These are phyloP conservation scores for Campoletis raptor DNA, from an alignment of 2,888 invertebrate species.

Conservation along the genomic window DNA sequence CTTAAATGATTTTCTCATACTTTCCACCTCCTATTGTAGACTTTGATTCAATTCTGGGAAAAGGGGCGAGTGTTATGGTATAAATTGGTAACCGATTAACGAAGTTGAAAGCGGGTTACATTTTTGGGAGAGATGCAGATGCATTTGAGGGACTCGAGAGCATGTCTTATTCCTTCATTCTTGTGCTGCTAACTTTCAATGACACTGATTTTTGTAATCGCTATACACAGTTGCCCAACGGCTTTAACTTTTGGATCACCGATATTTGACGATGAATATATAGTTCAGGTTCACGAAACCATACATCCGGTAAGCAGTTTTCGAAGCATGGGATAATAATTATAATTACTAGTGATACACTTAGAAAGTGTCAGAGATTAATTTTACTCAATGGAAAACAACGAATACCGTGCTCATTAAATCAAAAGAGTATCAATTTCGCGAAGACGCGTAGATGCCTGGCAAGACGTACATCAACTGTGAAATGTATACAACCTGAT, in stretches of 20 bases:
- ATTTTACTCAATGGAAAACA: slow-evolving; percentile 54
- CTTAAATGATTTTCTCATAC: slow-evolving; percentile 1
- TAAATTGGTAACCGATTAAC: not conserved
- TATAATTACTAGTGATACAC: slow-evolving; percentile 45
- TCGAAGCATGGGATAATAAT: not conserved
- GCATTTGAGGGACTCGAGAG: slow-evolving; percentile 1
- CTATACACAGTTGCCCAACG: not conserved
- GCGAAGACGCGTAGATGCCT: slow-evolving; percentile 47
- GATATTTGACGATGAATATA: not conserved
- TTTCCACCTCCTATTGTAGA: not conserved
- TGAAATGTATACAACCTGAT: slow-evolving; percentile 61
- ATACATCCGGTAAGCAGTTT: not conserved
- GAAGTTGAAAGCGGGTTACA: slow-evolving; percentile 1
- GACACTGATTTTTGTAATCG: not conserved
- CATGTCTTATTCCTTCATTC: not conserved
- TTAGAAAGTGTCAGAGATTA: slow-evolving; percentile 68
- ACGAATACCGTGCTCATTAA: slow-evolving; percentile 26
- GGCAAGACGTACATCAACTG: slow-evolving; percentile 71
- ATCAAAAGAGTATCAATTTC: slow-evolving; percentile 11
- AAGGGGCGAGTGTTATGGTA: slow-evolving; percentile 3
- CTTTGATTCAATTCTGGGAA: not conserved
- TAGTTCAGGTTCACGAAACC: not conserved
- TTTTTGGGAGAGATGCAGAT: slow-evolving; percentile 4
- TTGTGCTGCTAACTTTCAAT: not conserved
- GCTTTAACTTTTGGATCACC: not conserved